These are phyloP conservation scores for Cylas formicarius DNA, from an alignment of 1,140 invertebrate species.

Conservation along the genomic window DNA sequence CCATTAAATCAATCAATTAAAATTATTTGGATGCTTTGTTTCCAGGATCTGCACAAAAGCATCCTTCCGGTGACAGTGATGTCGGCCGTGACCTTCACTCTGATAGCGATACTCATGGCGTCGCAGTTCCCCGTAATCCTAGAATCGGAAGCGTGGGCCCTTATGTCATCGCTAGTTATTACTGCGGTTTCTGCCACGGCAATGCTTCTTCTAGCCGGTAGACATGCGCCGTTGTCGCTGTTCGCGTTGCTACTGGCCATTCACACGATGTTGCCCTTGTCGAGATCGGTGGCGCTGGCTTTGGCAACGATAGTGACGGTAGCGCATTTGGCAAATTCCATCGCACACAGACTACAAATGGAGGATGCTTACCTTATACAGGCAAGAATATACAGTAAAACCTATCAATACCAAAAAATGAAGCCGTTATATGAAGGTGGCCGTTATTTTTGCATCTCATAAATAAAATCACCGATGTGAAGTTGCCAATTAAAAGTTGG, in stretches of 20 bases:
- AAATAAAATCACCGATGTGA: too few species aligned
- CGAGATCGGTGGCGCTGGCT: conserved; percentile 52
- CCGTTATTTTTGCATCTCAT: too few species aligned
- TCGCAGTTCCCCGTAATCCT: conserved; percentile 47
- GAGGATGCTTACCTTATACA: conserved; percentile 47
- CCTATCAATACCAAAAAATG: too few species aligned
- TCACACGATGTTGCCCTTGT: conserved; percentile 65
- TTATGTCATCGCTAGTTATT: conserved; percentile 47
- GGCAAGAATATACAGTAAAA: too few species aligned
- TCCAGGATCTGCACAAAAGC: conserved; percentile 46
- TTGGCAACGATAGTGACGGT: conserved; percentile 53
- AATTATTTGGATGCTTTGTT: too few species aligned
- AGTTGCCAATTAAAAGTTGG: too few species aligned
- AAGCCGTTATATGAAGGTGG: too few species aligned
- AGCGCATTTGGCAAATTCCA: conserved; percentile 49
- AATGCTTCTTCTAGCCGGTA: conserved; percentile 45
- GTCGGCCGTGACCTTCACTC: conserved; percentile 44
- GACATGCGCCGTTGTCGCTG: conserved; percentile 54
- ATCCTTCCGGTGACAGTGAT: conserved; percentile 43
- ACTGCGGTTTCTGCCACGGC: conserved; percentile 44
- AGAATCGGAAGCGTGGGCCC: conserved; percentile 47
- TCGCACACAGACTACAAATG: conserved; percentile 42
- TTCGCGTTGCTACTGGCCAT: conserved; percentile 60
- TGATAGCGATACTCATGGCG: conserved; percentile 44
- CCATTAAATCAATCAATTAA: too few species aligned